A percentile compares a stretch with the other conserved stretches of the same genome.
phyloP scores from a whole-genome alignment of 2,113 vertebrate genomes.

The Oryzias javanicus region DNA sequence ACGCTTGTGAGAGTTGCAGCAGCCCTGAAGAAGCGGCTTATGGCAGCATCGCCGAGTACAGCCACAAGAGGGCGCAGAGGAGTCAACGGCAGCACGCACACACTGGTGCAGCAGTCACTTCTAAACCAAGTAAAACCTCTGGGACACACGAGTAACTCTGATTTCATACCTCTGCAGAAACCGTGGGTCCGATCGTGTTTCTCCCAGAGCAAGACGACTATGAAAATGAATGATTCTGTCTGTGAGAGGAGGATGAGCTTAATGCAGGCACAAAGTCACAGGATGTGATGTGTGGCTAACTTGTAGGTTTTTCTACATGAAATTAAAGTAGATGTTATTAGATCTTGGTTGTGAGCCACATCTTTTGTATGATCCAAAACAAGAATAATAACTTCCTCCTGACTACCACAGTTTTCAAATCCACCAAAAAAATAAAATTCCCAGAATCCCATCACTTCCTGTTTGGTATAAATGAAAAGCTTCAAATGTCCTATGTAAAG shows the following conservation, averaged over 20 bases:
- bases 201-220: neutral
- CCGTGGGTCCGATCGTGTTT: conserved; percentile 30
- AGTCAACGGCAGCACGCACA: neutral
- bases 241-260: neutral
- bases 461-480: no score
- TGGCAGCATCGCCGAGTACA: neutral
- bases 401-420: no score
- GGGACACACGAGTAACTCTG: neutral
- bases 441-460: no score
- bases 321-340: neutral
- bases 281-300: neutral
- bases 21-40: neutral
- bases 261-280: neutral
- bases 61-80: conserved; percentile 39
- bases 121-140: neutral
- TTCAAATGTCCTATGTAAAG: no score
- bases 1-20: conserved; percentile 28
- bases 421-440: no score
- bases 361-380: no score
- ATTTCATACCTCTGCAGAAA: conserved; percentile 32
- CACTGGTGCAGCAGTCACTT: neutral
- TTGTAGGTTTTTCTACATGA: neutral
- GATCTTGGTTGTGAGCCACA: neutral
- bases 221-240: neutral
- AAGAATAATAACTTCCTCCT: no score